Evolutionary conservation across 2,797 vertebrate genomes (phyloP), one percentile per base, ranked within the genome.

Genomic region (Cossypha caffra): DNA sequence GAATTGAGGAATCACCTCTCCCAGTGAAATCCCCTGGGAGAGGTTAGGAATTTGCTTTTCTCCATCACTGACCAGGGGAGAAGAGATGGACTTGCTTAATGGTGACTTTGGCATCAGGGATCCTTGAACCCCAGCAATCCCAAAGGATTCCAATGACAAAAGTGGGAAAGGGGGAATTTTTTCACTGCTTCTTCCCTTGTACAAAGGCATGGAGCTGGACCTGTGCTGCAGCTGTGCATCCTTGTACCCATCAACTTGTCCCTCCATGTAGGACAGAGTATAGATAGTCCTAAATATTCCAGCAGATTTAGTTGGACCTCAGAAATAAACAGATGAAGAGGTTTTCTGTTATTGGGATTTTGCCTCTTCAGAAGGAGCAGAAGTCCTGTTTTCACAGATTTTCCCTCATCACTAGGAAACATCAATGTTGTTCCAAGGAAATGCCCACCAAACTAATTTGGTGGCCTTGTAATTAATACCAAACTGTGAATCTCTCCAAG

Each of bases 401-500:
- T 50, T n/a, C 6, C 35, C 23, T 66, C 55, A 18, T 18, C 10
- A 1, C 12, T 31, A 20, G 23, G 13, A 40, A 71, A 58, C 7
- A 2, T 3, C 0, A 0, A 20, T 0, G 1, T 23, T 25, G 12
- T 88, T 69, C 26, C 35, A 51, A 72, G 29, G 31, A 82, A 52
- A 59, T 17, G 55, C 9, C 7, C 72, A 35, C 11, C 42, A 35
- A 73, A 76, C 10, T 10, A 8, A 45, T 47, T 47, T 40, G 35
- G 11, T 51, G 69, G 33, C 28, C 52, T 77, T 4, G 1, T 17
- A 61, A 43, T 51, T 77, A 63, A 71, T 14, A 52, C 7, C 29
- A 33, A 43, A 6, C 9, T 2, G 5, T 40, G 50, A 91, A 33
- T 4, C 4, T 81, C 28, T 64, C 11, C 31, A 72, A 33, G 2